Evolutionary conservation across 2,113 vertebrate species (phyloP).

Genomic region (Prietella phreatophila): DNA sequence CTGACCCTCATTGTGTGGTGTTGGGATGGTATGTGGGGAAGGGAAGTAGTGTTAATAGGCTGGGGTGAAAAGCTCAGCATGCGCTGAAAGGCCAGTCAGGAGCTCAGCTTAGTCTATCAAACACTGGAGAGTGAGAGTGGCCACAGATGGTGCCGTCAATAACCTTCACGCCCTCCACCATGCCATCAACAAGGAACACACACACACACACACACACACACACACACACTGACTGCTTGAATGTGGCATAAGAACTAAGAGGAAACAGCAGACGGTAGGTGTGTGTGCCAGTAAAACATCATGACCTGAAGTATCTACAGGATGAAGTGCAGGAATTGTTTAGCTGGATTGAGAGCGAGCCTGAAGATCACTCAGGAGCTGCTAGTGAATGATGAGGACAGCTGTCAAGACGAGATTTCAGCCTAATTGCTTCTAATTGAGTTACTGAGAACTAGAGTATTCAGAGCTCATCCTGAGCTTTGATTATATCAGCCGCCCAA

Average conservation of each 20-base stretch:
- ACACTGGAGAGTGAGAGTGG: constrained; percentile 61
- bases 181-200: constrained; percentile 48
- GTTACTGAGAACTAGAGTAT: constrained; percentile 2
- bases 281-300: constrained; percentile 50
- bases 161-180: constrained; percentile 55
- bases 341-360: background rate
- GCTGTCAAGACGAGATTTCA: constrained; percentile 10
- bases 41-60: constrained; percentile 57
- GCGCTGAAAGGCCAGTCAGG: constrained; percentile 52
- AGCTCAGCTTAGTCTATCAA: constrained; percentile 69
- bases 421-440: constrained; percentile 30
- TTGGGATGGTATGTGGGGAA: constrained; percentile 27
- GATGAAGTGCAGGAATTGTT: constrained; percentile 53
- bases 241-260: constrained; percentile 26
- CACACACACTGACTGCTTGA: constrained; percentile 31
- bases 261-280: constrained; percentile 53
- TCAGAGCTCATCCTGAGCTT: background rate
- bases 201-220: constrained; percentile 18
- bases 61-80: constrained; percentile 66
- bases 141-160: constrained; percentile 73
- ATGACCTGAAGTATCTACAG: constrained; percentile 32
- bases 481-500: background rate
- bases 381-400: constrained; percentile 11
- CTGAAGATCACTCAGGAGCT: background rate
- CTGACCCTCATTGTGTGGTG: constrained; percentile 50